A percentile compares a stretch with the other conserved stretches of the same genome.
Evolutionary conservation across 2,113 vertebrate species (phyloP).

Genomic region (Ptilorrhoa leucosticta): DNA sequence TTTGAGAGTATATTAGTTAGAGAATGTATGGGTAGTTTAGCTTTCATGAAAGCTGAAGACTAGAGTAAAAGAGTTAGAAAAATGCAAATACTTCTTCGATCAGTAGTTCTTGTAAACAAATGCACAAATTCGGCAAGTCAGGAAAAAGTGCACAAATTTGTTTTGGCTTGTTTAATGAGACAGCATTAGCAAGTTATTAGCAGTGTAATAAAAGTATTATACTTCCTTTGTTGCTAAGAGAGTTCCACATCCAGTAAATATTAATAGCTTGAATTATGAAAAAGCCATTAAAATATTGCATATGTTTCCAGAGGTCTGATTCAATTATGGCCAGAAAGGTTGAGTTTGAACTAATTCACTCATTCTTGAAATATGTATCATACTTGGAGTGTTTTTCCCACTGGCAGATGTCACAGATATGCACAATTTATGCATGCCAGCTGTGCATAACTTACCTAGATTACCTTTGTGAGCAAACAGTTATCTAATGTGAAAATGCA

Average conservation of each 20-base stretch:
- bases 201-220: background rate
- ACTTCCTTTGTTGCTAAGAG: background rate
- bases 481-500: slow-evolving; percentile 25
- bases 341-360: slow-evolving; percentile 37
- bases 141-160: background rate
- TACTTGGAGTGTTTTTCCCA: slow-evolving; percentile 46
- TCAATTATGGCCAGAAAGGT: slow-evolving; percentile 6
- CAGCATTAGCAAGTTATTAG: background rate
- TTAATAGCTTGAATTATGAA: slow-evolving; percentile 20
- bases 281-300: slow-evolving; percentile 1
- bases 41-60: background rate
- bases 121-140: background rate
- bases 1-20: background rate
- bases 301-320: slow-evolving; percentile 25
- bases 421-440: slow-evolving; percentile 71
- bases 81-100: background rate
- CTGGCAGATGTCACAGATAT: slow-evolving; percentile 65
- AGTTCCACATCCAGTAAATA: slow-evolving; percentile 21
- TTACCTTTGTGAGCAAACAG: slow-evolving; percentile 59
- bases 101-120: background rate
- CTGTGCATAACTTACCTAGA: slow-evolving; percentile 57
- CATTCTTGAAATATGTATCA: slow-evolving; percentile 44
- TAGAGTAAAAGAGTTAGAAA: background rate
- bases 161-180: background rate
- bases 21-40: background rate